Conservation (phyloP, 2,888 invertebrate species). For the Lysandra bellargus region DNA sequence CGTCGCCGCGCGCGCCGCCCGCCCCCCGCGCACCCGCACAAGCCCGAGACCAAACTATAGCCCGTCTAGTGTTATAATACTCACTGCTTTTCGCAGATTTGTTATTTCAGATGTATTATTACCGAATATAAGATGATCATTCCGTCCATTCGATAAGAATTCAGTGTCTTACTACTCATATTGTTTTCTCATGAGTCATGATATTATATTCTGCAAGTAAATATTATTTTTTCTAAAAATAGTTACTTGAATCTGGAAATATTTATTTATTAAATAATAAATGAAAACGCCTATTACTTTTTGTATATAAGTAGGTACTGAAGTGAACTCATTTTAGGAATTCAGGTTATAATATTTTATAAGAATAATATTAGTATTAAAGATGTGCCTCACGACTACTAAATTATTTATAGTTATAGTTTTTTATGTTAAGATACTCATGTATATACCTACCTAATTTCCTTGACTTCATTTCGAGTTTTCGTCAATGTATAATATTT, state of each 20-base stretch:
- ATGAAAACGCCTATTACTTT: background rate
- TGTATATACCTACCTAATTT: background rate
- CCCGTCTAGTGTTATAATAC: background rate
- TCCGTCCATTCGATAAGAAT: background rate
- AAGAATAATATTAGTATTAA: background rate
- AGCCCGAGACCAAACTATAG: slow-evolving; percentile 82
- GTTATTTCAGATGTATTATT: no score
- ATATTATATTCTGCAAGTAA: no score
- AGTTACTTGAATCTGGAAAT: background rate
- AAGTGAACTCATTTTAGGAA: background rate
- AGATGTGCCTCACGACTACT: background rate
- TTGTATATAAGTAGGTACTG: slow-evolving; percentile 1
- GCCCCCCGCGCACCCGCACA: slow-evolving; percentile 49
- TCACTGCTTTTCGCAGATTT: background rate
- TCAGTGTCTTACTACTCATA: background rate
- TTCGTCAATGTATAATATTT: background rate
- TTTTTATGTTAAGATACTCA: background rate
- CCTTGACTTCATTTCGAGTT: background rate
- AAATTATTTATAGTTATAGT: slow-evolving; percentile 1
- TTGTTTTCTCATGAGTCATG: no score
- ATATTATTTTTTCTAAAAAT: no score
- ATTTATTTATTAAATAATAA: no score
- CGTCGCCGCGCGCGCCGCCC: slow-evolving; percentile 39
- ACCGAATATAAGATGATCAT: background rate
- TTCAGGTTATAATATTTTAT: background rate